A percentile compares a stretch with the other conserved stretches of the same genome.
Evolutionary conservation across 2,113 vertebrate species (phyloP).

Genomic region (Ascaphus truei): DNA sequence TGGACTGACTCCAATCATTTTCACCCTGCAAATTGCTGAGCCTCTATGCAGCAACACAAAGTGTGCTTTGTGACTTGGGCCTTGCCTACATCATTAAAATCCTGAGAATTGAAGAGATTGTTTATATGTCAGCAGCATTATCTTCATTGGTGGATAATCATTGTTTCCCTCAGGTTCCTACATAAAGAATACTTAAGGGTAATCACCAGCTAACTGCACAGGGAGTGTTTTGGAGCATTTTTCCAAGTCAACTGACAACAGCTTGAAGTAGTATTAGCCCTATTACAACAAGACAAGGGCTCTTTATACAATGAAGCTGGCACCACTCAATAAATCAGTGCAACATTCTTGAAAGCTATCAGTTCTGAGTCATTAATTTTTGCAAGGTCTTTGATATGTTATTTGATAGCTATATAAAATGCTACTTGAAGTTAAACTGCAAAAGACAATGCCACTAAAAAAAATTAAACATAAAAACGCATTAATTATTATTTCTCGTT

Average conservation of each 20-base stretch:
- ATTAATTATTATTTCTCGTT: conserved; percentile 18
- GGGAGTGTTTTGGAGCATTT: conserved; percentile 62
- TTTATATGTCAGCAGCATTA: conserved; percentile 53
- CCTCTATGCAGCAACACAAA: conserved; percentile 58
- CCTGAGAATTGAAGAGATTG: conserved; percentile 55
- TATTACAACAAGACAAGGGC: conserved; percentile 61
- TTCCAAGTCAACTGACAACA: conserved; percentile 67
- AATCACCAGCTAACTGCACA: conserved; percentile 64
- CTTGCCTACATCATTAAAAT: conserved; percentile 60
- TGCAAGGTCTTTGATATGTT: conserved; percentile 55
- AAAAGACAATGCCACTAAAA: conserved; percentile 45
- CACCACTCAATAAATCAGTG: conserved; percentile 69
- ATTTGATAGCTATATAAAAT: conserved; percentile 53
- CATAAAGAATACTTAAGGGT: conserved; percentile 61
- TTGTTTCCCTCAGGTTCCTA: conserved; percentile 60
- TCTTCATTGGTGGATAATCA: conserved; percentile 59
- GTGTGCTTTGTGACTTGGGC: conserved; percentile 43
- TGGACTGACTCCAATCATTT: conserved; percentile 65
- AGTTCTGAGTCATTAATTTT: conserved; percentile 68
- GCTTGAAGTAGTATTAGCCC: conserved; percentile 69
- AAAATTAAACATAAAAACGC: conserved; percentile 5
- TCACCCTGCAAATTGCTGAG: conserved; percentile 61
- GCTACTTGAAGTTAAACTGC: conserved; percentile 57
- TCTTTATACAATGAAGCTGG: conserved; percentile 60
- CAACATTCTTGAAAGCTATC: conserved; percentile 60